Evolutionary conservation across 1,140 invertebrate genomes (phyloP), one percentile per base, ranked within the genome.

Genomic region (Contarinia nasturtii): DNA sequence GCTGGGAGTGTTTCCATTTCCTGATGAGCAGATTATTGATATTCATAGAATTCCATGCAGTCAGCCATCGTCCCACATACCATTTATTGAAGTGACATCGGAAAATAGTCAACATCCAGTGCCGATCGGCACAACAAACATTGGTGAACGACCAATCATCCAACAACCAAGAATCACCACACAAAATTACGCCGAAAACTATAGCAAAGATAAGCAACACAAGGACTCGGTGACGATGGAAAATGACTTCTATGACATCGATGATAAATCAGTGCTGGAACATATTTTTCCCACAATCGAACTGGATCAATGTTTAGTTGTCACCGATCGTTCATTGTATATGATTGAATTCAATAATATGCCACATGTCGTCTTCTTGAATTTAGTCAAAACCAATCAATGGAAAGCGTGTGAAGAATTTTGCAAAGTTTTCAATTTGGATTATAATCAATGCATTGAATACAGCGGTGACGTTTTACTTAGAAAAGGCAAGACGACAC

Each of bases 401-500:
- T 64, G 60, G 53, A 57, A 51, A 22, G 54, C 57, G 33, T 63
- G 61, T 43, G 58, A 60, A 11, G 61, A 64, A 37, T 63, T 64
- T 37, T 64, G 61, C 47, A 63, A 63, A 37, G 62, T 58, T 5
- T 80, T 82, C 55, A 74, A 73, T 55, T 63, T 86, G 7, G 77
- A 82, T 58, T 64, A 78, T 12, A 75, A 79, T 54, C 70, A 74
- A 47, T 65, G 85, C 41, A 71, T 84, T 48, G 82, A 85, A 66
- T 67, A 70, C 55, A 79, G 79, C 19, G 82, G 80, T 18, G 81
- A 85, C 63, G 68, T 76, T 54, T 66, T 80, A 51, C 62, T 86
- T 44, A 65, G 69, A 4, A 71, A 74, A 45, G 71, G 74, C 36
- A 69, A 75, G 47, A 77, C 78, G 53, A 67, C 73, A 40, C 73